A percentile compares a stretch with the other conserved stretches of the same genome.
Conservation (phyloP, 92 coral and sea anemone species). For the Siderastrea siderea region DNA sequence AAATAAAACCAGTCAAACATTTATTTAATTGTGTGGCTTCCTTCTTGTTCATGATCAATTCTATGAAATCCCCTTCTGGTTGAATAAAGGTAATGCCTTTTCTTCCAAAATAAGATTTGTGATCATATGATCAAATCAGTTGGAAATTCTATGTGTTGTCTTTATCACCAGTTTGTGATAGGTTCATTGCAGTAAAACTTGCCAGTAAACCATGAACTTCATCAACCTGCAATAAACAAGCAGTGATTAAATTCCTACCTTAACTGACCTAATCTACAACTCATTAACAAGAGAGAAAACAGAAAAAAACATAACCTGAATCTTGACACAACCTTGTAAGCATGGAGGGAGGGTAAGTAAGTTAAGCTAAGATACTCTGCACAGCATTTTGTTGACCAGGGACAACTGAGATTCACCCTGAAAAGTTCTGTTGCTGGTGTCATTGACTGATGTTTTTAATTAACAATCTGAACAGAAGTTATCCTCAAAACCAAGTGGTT, state of each 20-base stretch:
- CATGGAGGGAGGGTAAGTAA: no score
- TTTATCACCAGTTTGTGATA: slow-evolving; percentile 53
- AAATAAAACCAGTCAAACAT: neutral
- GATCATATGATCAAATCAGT: neutral
- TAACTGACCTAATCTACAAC: neutral
- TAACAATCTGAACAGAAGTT: no score
- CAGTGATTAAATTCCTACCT: neutral
- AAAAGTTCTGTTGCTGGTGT: no score
- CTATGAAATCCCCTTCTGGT: no score
- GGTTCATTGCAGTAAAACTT: slow-evolving; percentile 88
- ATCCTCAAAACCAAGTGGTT: no score
- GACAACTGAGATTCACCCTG: no score
- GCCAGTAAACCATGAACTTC: slow-evolving; percentile 91
- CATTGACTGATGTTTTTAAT: no score
- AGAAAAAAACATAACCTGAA: no score
- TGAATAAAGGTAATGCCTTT: neutral
- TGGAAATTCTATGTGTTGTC: neutral
- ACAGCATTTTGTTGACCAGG: no score
- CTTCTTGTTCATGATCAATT: neutral
- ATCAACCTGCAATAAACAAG: slow-evolving; percentile 79
- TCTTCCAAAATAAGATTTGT: neutral
- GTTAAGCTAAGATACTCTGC: no score
- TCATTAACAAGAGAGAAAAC: neutral
- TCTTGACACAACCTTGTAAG: no score
- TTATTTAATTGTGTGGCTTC: neutral